Evolutionary conservation across 2,888 invertebrate genomes (phyloP).

Genomic region (Drosophila setosimentum): DNA sequence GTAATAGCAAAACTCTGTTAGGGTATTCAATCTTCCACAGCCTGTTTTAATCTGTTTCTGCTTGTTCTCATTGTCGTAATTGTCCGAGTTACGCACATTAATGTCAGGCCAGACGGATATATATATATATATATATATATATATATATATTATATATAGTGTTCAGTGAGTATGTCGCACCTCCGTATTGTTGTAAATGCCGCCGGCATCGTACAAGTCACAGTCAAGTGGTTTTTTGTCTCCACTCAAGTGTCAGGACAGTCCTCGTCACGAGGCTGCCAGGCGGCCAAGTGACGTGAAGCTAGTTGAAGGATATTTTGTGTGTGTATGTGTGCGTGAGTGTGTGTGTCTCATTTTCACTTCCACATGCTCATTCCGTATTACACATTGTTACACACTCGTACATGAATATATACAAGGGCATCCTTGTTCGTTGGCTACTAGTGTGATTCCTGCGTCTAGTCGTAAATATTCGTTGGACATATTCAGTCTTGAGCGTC

Average conservation of each 20-base stretch:
- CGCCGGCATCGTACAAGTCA: slow-evolving; percentile 39
- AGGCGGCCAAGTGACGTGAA: slow-evolving; percentile 56
- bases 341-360: slow-evolving; percentile 54
- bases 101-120: slow-evolving; percentile 34
- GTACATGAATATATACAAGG: slow-evolving; percentile 36
- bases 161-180: slow-evolving; percentile 19
- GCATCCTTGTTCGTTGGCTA: slow-evolving; percentile 30
- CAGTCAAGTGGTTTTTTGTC: slow-evolving; percentile 76
- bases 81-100: slow-evolving; percentile 74
- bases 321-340: not conserved
- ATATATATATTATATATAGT: slow-evolving; percentile 1
- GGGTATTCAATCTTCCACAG: slow-evolving; percentile 15
- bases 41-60: not conserved
- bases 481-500: slow-evolving; percentile 31
- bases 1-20: not conserved
- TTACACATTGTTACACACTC: slow-evolving; percentile 36
- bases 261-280: slow-evolving; percentile 55
- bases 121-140: slow-evolving; percentile 2
- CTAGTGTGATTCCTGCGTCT: slow-evolving; percentile 34
- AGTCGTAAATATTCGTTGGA: slow-evolving; percentile 59
- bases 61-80: slow-evolving; percentile 57
- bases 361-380: slow-evolving; percentile 51
- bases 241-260: slow-evolving; percentile 73
- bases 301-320: slow-evolving; percentile 53
- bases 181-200: slow-evolving; percentile 40